Conservation (phyloP, 2,797 vertebrate genomes). For the Onychomys leucogaster region DNA sequence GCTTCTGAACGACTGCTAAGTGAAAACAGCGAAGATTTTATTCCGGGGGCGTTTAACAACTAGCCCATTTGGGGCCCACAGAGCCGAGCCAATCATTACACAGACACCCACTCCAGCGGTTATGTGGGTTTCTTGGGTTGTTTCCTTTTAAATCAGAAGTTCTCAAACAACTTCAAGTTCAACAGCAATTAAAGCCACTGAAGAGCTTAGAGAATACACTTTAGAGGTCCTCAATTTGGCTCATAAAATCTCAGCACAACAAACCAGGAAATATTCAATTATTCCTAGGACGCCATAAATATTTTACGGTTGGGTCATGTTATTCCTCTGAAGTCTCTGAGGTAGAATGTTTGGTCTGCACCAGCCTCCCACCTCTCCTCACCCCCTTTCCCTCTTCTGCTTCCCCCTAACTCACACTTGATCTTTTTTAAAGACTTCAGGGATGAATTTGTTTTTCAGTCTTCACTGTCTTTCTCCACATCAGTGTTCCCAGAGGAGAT, state of each 20-base stretch:
- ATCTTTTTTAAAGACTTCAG: conserved; percentile 65
- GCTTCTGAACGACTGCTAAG: not conserved
- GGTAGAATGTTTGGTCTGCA: not conserved
- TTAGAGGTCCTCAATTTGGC: conserved; percentile 45
- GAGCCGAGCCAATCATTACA: not conserved
- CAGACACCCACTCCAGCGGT: not conserved
- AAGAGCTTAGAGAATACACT: conserved; percentile 76
- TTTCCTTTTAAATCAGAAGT: conserved; percentile 61
- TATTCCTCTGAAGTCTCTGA: not conserved
- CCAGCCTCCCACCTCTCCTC: not conserved
- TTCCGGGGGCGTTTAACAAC: not conserved
- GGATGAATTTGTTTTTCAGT: conserved; percentile 47
- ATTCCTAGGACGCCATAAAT: conserved; percentile 52
- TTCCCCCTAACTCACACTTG: not conserved
- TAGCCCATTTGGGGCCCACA: not conserved
- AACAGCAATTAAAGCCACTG: conserved; percentile 70
- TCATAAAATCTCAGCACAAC: conserved; percentile 59
- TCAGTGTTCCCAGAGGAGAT: not conserved
- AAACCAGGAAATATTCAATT: conserved; percentile 76
- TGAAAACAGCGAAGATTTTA: not conserved
- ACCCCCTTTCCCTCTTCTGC: no score
- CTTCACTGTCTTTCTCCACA: not conserved
- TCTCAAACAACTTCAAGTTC: conserved; percentile 52
- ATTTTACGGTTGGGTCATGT: conserved; percentile 5
- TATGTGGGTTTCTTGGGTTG: conserved; percentile 1